phyloP scores from a whole-genome alignment of 2,888 invertebrate genomes.

The Drosophila nigricruria region DNA sequence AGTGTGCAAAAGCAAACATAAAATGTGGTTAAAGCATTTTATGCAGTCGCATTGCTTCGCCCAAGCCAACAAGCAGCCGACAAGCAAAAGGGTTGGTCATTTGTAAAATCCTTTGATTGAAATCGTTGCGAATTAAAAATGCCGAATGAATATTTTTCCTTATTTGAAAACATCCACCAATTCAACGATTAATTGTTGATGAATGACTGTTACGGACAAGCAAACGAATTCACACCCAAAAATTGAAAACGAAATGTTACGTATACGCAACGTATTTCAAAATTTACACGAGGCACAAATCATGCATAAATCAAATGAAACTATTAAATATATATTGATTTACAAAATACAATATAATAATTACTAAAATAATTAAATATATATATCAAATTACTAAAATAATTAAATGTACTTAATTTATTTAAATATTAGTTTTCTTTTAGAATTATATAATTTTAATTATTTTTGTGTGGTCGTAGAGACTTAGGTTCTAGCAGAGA shows the following conservation, averaged over 20 bases:
- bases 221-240: slow-evolving; percentile 27
- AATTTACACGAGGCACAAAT: neutral
- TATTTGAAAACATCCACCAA: slow-evolving; percentile 51
- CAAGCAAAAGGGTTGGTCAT: slow-evolving; percentile 63
- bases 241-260: slow-evolving; percentile 22
- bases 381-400: too few relatives aligned
- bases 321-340: neutral
- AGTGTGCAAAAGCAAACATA: slow-evolving; percentile 61
- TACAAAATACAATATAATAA: too few relatives aligned
- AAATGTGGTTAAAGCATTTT: slow-evolving; percentile 71
- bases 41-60: slow-evolving; percentile 62
- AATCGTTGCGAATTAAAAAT: slow-evolving; percentile 69
- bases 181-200: slow-evolving; percentile 62
- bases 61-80: slow-evolving; percentile 32
- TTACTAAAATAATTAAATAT: too few relatives aligned
- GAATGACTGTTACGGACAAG: slow-evolving; percentile 42
- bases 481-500: too few relatives aligned
- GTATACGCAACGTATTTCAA: neutral
- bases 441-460: too few relatives aligned
- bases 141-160: slow-evolving; percentile 65
- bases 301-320: neutral
- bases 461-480: too few relatives aligned
- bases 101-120: slow-evolving; percentile 71
- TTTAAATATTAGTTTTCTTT: too few relatives aligned
- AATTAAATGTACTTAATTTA: too few relatives aligned